Evolutionary conservation across 2,797 vertebrate species (phyloP).

Genomic region (Oreochromis mossambicus): DNA sequence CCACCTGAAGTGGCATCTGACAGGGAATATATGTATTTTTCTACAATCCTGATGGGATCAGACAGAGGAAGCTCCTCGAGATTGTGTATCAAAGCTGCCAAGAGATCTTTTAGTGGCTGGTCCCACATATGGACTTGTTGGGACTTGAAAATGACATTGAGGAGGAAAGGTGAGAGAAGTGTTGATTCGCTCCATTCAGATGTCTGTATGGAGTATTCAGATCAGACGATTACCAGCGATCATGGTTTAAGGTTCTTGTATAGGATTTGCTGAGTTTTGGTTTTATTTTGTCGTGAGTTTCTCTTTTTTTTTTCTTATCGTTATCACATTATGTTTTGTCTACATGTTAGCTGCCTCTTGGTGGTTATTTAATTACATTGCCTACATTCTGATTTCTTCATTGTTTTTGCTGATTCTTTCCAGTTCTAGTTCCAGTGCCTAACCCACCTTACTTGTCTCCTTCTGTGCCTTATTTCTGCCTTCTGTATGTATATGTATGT

Average conservation of each 20-base stretch:
- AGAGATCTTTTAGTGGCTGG: constrained; percentile 12
- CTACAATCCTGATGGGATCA: constrained; percentile 23
- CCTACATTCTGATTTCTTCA: background rate
- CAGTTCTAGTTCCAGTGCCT: background rate
- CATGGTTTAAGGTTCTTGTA: background rate
- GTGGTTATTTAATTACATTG: background rate
- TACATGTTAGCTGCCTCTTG: background rate
- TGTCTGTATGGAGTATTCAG: background rate
- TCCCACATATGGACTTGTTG: background rate
- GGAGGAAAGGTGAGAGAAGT: background rate
- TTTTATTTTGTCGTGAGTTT: background rate
- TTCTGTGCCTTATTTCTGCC: background rate
- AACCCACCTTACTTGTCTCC: background rate
- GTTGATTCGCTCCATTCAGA: background rate
- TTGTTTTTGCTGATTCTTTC: background rate
- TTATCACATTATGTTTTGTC: background rate
- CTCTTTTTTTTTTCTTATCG: background rate
- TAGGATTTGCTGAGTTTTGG: background rate
- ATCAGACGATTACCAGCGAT: background rate
- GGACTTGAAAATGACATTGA: background rate
- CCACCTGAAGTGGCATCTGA: constrained; percentile 31
- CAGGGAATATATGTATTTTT: background rate
- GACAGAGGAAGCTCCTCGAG: background rate
- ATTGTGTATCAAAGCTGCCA: constrained; percentile 8
- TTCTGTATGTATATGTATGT: background rate